Evolutionary conservation across 2,888 invertebrate species (phyloP), one percentile per base, ranked within the genome.

Genomic region (Cheilosia scutellata): DNA sequence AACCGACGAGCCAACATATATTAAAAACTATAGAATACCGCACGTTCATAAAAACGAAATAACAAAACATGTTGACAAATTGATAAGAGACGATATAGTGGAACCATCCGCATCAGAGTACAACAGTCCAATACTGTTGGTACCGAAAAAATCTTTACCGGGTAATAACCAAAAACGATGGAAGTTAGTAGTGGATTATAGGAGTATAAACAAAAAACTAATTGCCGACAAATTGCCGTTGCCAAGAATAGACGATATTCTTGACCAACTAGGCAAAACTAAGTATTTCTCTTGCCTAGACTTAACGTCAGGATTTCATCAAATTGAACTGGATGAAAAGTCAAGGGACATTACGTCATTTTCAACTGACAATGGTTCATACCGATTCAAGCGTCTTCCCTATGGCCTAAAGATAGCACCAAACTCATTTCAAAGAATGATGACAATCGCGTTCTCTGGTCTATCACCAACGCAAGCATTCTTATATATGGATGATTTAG

Each of bases 381-480:
- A 57, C 65, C 62, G 84, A 86, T 88, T 87, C 49, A 87, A 82
- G n/a, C 60, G 86, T 63, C 63, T 88, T 7, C 88, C 88, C 13
- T 89, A 89, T 82, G 88, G 89, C 7, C 62, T 89, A 16, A 80
- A 76, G 13, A 82, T 71, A 42, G 57, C 47, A 4, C 51, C 71
- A 74, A 66, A 87, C 2, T 88, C 87, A 70, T 89, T 89, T 62
- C 82, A 76, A 76, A 13, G 89, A 75, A 88, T 89, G 88, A 89
- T 89, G 89, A 63, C 86, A 49, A 37, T 49, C 11, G 72, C 51
- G 13, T 62, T 89, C 68, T 65, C 87, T 4, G 87, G 87, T 13
- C 13, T 88, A 49, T 55, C 74, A 25, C 88, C 87, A 29, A 71
- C 75, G 4, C 71, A 63, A 79, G 77, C 87, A 66, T 88, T 89